These are phyloP conservation scores for Phaedon cochleariae DNA, from an alignment of 2,888 invertebrate genomes.

Conservation along the genomic window DNA sequence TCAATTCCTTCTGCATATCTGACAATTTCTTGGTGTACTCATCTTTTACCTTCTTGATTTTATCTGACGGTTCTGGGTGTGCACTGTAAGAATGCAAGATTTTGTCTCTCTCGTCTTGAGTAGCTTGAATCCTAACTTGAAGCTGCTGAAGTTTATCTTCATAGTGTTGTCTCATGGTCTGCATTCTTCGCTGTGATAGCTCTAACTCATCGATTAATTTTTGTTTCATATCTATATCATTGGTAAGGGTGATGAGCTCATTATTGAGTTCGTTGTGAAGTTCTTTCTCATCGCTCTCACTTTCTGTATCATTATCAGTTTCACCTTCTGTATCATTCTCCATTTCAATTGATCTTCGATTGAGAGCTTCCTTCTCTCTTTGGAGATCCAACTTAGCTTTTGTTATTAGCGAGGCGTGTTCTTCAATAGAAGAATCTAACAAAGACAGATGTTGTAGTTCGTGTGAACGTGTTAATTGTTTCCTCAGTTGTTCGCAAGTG, in stretches of 20 bases:
- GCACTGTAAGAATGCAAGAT: slow-evolving; percentile 70
- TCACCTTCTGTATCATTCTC: slow-evolving; percentile 67
- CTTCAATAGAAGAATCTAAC: slow-evolving; percentile 51
- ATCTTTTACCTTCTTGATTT: slow-evolving; percentile 81
- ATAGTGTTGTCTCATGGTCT: slow-evolving; percentile 88
- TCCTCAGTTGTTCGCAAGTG: slow-evolving; percentile 77
- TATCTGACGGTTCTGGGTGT: slow-evolving; percentile 71
- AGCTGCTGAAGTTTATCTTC: slow-evolving; percentile 89
- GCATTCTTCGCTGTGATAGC: slow-evolving; percentile 84
- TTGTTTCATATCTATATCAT: slow-evolving; percentile 94
- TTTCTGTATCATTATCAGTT: slow-evolving; percentile 66
- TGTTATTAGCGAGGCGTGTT: slow-evolving; percentile 69
- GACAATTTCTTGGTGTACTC: slow-evolving; percentile 89
- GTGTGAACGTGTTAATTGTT: slow-evolving; percentile 57
- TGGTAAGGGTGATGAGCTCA: slow-evolving; percentile 87
- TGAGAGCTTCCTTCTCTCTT: slow-evolving; percentile 67
- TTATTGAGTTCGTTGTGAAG: slow-evolving; percentile 73
- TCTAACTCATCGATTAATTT: slow-evolving; percentile 94
- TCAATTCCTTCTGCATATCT: slow-evolving; percentile 86
- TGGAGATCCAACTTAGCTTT: slow-evolving; percentile 84
- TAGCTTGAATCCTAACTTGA: slow-evolving; percentile 84
- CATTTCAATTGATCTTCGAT: slow-evolving; percentile 62
- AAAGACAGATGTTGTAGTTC: slow-evolving; percentile 43
- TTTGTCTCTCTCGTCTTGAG: slow-evolving; percentile 91
- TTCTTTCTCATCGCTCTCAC: slow-evolving; percentile 67